Evolutionary conservation across 2,797 vertebrate species (phyloP).

Genomic region (Amblyraja radiata): DNA sequence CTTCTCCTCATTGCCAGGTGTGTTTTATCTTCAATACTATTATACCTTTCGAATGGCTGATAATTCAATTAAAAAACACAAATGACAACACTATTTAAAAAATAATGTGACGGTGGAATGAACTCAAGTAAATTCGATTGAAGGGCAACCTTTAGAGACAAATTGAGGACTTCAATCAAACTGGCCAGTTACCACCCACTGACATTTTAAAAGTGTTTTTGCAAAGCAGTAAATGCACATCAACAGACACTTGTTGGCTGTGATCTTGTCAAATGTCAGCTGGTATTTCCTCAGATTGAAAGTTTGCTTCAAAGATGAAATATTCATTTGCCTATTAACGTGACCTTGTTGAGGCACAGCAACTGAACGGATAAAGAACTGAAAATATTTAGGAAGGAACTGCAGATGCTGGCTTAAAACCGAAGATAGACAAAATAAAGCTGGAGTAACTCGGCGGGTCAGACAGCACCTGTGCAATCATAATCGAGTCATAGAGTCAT

Average conservation of each 20-base stretch:
- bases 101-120: neutral
- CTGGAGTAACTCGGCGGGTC: too few relatives aligned
- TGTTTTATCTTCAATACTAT: neutral
- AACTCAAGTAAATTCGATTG: slow-evolving; percentile 1
- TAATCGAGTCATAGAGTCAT: too few relatives aligned
- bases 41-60: neutral
- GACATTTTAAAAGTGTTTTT: neutral
- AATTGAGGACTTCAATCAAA: slow-evolving; percentile 16
- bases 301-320: neutral
- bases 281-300: neutral
- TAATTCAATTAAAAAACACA: neutral
- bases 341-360: neutral
- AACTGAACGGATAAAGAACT: neutral
- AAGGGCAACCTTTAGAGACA: neutral
- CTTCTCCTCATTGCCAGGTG: too few relatives aligned
- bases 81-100: neutral
- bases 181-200: slow-evolving; percentile 20
- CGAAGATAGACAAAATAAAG: too few relatives aligned
- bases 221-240: neutral
- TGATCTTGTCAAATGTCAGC: neutral
- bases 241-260: neutral
- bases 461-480: neutral
- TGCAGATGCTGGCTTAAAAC: too few relatives aligned
- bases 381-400: neutral
- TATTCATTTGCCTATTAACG: neutral